Conservation (phyloP, 2,888 invertebrate species). For the Erebia ligea region DNA sequence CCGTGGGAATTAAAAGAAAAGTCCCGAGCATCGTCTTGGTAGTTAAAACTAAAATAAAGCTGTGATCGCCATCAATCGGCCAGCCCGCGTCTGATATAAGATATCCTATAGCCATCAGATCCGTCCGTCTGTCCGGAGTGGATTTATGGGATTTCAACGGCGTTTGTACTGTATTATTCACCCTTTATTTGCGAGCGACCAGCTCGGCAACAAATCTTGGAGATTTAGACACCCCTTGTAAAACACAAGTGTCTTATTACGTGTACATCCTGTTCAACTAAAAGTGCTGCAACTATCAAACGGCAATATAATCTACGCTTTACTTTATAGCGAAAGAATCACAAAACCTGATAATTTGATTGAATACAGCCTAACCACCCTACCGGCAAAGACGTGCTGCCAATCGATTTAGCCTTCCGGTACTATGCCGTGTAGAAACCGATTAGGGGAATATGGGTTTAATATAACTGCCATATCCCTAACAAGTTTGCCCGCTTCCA, state of each 20-base stretch:
- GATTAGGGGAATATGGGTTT: no score
- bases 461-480: no score
- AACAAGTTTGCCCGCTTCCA: no score
- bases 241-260: constrained; percentile 15
- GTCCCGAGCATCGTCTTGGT: no score
- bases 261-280: not conserved
- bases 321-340: no score
- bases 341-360: no score
- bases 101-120: constrained; percentile 51
- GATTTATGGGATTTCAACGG: constrained; percentile 62
- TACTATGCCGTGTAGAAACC: no score
- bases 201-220: constrained; percentile 56
- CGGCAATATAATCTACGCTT: not conserved
- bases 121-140: constrained; percentile 58
- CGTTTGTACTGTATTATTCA: constrained; percentile 71
- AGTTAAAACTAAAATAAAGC: not conserved
- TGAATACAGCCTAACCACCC: no score
- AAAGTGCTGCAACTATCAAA: not conserved
- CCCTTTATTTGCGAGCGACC: constrained; percentile 57
- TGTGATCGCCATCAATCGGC: constrained; percentile 49
- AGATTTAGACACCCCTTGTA: constrained; percentile 42
- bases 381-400: no score
- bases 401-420: no score
- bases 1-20: no score
- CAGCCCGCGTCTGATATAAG: constrained; percentile 33